Evolutionary conservation across 1,140 invertebrate species (phyloP), one percentile per base, ranked within the genome.

Genomic region (Cotesia typhae): DNA sequence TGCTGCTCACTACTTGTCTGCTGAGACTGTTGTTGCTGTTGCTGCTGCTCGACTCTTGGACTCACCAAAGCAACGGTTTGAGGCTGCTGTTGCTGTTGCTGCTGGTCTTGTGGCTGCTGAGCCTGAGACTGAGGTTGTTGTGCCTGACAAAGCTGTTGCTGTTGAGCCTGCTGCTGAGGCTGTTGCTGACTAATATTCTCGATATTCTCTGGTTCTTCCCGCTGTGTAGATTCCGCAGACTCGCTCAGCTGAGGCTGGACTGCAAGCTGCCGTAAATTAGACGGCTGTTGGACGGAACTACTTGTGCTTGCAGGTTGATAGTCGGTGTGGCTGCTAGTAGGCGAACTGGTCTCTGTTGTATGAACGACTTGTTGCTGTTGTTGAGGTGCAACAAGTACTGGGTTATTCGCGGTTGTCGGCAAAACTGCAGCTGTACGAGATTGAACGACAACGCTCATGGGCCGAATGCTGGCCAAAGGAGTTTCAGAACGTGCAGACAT

Each of bases 391-490:
- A 92, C 89, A 74, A 91, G 83, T 4, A 91, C 90, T 0, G 89
- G 89, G 9, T 88, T 86, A 52, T 81, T 82, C 4, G 85, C 88
- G 35, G 90, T 92, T 41, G 92, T 92, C 0, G 93, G 94, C 74
- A 94, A 87, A n/a, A 95, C 93, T 7, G 94, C 93, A 1, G 92
- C 93, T 35, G 93, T 95, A 71, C 92, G 87, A 12, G 89, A 89
- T 71, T 87, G 91, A 72, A 89, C 92, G 72, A 88, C 91, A 67
- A 92, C 95, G 82, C 94, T 94, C 92, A 97, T 96, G 0, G 96
- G 96, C 12, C 95, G 88, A 75, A 98, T 98, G 76, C 95, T 97
- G 6, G 96, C 96, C 67, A 96, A 89, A 4, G 94, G 94, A 1
- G 94, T 94, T 80, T 94, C 93, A 4, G 91, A 89, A 12, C 87